Conservation (phyloP, 2,113 vertebrate species). For the Sarotherodon lohbergeri region DNA sequence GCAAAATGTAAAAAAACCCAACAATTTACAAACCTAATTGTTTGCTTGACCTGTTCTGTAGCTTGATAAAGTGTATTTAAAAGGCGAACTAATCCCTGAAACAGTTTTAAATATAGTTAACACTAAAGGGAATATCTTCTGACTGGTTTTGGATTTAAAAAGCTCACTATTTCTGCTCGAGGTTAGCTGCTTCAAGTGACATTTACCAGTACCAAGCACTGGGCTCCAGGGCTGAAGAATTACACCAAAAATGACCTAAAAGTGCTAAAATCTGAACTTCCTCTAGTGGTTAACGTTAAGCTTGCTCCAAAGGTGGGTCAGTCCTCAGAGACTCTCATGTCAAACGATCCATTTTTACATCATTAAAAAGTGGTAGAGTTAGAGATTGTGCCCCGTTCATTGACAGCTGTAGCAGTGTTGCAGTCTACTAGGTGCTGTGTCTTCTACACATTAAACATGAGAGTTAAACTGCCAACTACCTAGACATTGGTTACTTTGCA, state of each 20-base stretch:
- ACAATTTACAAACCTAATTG: not conserved
- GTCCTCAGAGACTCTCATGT: not conserved
- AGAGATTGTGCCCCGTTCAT: not conserved
- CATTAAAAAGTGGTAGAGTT: not conserved
- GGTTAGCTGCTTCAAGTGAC: not conserved
- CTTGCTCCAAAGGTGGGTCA: not conserved
- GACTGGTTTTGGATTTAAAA: not conserved
- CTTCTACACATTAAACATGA: not conserved
- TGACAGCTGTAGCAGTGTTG: not conserved
- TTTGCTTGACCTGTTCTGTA: not conserved
- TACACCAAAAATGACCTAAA: not conserved
- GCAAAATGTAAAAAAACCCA: fast-evolving
- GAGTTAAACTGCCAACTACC: not conserved
- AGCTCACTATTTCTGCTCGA: not conserved
- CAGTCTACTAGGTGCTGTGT: not conserved
- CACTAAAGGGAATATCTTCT: not conserved
- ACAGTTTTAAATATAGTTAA: not conserved
- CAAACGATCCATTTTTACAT: not conserved
- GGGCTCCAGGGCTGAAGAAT: not conserved
- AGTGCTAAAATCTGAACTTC: not conserved
- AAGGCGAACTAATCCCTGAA: not conserved
- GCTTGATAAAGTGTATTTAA: not conserved
- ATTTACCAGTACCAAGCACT: fast-evolving
- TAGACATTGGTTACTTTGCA: fast-evolving
- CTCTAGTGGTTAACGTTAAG: not conserved